Evolutionary conservation across 2,797 vertebrate species (phyloP), one percentile per base, ranked within the genome.

Genomic region (Silurus lanzhouensis): DNA sequence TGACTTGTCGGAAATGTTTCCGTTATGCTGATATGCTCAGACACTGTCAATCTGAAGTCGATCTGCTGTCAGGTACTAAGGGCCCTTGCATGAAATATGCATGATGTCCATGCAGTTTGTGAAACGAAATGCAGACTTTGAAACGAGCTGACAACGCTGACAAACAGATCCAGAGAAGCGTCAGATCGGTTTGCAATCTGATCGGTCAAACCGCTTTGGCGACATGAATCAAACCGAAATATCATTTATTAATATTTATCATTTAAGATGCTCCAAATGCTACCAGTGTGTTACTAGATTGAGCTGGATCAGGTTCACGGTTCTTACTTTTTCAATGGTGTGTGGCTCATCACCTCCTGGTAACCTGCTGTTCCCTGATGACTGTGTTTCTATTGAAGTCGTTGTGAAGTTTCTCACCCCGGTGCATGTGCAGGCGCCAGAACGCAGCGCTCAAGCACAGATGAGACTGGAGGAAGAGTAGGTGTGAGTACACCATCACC

Each of bases 401-500:
- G 81, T 70, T 85, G 61, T 83, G 66, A 77, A 83, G 89, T 88
- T 89, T 90, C 81, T 88, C 84, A 71, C 82, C 25, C 61, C 75
- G 57, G 74, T 70, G 89, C 83, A 87, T 87, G 87, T 76, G 87
- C 88, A 76, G 83, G 84, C 48, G 91, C 90, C 88, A 63, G 89
- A 88, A 88, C 87, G 86, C 38, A 82, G 13, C 4, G 19, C 76
- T 64, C 46, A 76, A 63, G 72, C 81, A 80, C 92, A 87, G 92
- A 92, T 92, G 89, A 91, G 88, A 91, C 66, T 92, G 91, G 85
- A 92, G 87, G 75, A 92, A 91, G 91, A 91, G 91, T 87, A 86
- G 91, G 93, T 87, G 85, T 88, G 90, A 92, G 89, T 92, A 93
- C 93, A 92, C 92, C 92, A 88, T 86, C 88, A 84, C 95, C 95